A percentile compares a stretch with the other conserved stretches of the same genome.
Evolutionary conservation across 2,113 vertebrate genomes (phyloP).

Genomic region (Albula goreensis): DNA sequence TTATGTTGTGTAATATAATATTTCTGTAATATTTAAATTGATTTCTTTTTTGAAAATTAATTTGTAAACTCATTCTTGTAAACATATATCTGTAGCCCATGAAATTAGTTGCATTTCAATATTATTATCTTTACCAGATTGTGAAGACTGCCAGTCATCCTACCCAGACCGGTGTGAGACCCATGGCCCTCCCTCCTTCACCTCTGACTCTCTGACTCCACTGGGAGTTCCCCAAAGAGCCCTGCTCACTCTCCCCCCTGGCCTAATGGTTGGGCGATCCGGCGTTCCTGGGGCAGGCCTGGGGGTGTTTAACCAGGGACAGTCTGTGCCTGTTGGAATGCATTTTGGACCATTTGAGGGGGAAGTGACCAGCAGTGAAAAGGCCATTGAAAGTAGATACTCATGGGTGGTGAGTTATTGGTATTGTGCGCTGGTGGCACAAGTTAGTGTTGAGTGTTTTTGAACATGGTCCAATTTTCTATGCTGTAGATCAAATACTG

Average conservation of each 20-base stretch:
- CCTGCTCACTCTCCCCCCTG: constrained; percentile 73
- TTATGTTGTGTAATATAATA: too few species aligned
- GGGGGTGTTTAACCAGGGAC: constrained; percentile 76
- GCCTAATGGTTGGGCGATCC: constrained; percentile 71
- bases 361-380: constrained; percentile 64
- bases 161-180: constrained; percentile 67
- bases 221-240: constrained; percentile 65
- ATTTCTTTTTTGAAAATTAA: too few species aligned
- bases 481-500: not conserved
- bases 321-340: constrained; percentile 66
- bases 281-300: constrained; percentile 72
- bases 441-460: not conserved
- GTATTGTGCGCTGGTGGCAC: constrained; percentile 26
- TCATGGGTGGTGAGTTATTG: constrained; percentile 78
- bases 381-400: constrained; percentile 67
- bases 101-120: constrained; percentile 46
- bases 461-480: not conserved
- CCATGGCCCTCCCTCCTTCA: constrained; percentile 64
- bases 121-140: constrained; percentile 59
- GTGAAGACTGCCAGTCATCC: constrained; percentile 72
- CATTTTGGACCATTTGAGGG: constrained; percentile 82
- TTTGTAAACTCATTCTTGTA: not conserved
- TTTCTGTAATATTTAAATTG: too few species aligned
- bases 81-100: not conserved
- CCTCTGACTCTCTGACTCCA: constrained; percentile 66